Evolutionary conservation across 2,113 vertebrate genomes (phyloP).

Genomic region (Donacobius atricapilla): DNA sequence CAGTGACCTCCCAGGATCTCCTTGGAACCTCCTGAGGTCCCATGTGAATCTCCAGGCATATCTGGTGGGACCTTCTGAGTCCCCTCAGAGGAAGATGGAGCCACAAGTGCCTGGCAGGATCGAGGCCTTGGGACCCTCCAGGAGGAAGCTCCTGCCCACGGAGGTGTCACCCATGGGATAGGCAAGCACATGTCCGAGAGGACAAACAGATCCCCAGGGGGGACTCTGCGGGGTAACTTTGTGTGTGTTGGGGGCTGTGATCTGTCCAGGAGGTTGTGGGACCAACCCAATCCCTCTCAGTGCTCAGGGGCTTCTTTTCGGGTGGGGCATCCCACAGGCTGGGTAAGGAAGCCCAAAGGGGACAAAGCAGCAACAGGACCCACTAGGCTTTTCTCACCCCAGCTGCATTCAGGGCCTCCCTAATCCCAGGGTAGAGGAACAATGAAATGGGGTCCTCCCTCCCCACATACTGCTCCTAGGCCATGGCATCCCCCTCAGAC

Average conservation of each 20-base stretch:
- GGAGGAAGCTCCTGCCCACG: neutral
- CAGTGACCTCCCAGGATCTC: neutral
- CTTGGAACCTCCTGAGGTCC: neutral
- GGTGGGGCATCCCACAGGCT: neutral
- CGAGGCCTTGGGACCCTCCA: neutral
- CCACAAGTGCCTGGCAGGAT: neutral
- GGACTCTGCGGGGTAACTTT: no score
- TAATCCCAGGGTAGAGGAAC: neutral
- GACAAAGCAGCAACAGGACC: no score
- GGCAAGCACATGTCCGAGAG: no score
- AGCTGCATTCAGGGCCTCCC: neutral
- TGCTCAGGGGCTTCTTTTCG: neutral
- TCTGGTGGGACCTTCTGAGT: accelerated
- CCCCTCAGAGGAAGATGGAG: neutral
- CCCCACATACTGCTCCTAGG: neutral
- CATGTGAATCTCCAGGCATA: neutral
- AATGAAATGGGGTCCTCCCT: no score
- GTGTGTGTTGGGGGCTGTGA: neutral
- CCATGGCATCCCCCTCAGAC: no score
- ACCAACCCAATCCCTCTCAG: no score
- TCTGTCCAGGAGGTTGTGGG: no score
- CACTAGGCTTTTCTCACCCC: accelerated
- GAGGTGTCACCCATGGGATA: neutral
- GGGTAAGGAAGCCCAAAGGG: neutral
- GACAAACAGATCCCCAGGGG: neutral